Percentiles rank a stretch among this genome's conserved stretches.
phyloP scores from a whole-genome alignment of 2,113 vertebrate species.

The Ophiodon elongatus region DNA sequence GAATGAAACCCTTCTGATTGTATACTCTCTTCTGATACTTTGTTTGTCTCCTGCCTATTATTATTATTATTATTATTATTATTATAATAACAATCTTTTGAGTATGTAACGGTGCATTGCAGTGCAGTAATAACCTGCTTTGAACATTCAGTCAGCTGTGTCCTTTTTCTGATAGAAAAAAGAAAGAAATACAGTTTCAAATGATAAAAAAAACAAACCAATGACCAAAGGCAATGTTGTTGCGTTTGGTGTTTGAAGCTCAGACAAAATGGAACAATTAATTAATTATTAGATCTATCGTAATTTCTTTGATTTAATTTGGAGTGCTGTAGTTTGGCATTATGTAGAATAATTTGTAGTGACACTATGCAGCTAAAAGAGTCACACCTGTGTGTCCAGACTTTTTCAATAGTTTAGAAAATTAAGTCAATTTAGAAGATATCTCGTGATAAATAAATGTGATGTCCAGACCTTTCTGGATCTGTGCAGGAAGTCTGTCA shows the following conservation, averaged over 20 bases:
- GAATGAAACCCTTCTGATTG: constrained; percentile 15
- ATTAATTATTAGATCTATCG: neutral
- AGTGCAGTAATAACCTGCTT: constrained; percentile 41
- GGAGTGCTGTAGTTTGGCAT: constrained; percentile 28
- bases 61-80: constrained; percentile 21
- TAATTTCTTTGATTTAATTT: neutral
- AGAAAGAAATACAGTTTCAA: constrained; percentile 14
- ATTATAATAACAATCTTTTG: constrained; percentile 44
- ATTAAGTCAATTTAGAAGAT: neutral
- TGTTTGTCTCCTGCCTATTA: constrained; percentile 50
- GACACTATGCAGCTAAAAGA: neutral
- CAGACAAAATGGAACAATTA: neutral
- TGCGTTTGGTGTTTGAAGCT: constrained; percentile 16
- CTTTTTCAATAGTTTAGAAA: neutral
- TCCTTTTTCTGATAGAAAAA: neutral
- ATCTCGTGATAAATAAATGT: neutral
- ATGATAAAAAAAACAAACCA: constrained; percentile 35
- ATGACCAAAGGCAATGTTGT: constrained; percentile 51
- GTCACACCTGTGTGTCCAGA: neutral
- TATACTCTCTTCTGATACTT: constrained; percentile 6
- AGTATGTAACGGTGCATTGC: constrained; percentile 33
- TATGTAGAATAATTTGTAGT: neutral
- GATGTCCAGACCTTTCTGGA: neutral
- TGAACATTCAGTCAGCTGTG: constrained; percentile 37
- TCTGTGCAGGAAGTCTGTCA: neutral